These are phyloP conservation scores for Eciton burchellii DNA, from an alignment of 1,140 invertebrate genomes.

Conservation along the genomic window DNA sequence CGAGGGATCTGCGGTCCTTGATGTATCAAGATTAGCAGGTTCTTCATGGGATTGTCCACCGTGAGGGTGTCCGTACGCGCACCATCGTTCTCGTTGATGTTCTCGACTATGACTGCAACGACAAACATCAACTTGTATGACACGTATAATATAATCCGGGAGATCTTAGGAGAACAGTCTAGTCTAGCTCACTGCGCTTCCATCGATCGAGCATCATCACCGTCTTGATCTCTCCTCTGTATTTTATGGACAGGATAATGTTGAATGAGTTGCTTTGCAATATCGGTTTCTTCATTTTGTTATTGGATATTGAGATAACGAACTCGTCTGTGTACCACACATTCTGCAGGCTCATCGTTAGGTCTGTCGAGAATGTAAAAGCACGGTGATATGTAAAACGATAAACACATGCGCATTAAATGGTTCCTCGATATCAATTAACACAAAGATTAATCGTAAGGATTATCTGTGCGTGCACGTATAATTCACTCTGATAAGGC, in stretches of 20 bases:
- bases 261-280: slow-evolving; percentile 84
- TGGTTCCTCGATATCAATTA: too few species aligned
- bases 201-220: slow-evolving; percentile 88
- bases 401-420: too few species aligned
- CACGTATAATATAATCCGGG: background rate
- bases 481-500: background rate
- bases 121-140: background rate
- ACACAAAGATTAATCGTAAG: too few species aligned
- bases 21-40: slow-evolving; percentile 86
- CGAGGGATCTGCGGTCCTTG: slow-evolving; percentile 85
- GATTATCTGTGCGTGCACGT: background rate
- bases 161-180: background rate
- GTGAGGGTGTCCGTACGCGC: slow-evolving; percentile 85
- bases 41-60: slow-evolving; percentile 84
- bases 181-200: slow-evolving; percentile 86
- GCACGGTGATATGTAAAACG: background rate
- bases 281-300: slow-evolving; percentile 87
- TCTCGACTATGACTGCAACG: slow-evolving; percentile 88
- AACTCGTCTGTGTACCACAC: slow-evolving; percentile 87
- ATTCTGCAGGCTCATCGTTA: slow-evolving; percentile 86
- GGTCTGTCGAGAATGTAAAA: slow-evolving; percentile 83
- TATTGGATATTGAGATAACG: slow-evolving; percentile 87
- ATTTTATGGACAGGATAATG: slow-evolving; percentile 89
- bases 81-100: slow-evolving; percentile 84
- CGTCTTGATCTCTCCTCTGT: slow-evolving; percentile 88